Conservation (phyloP, 2,113 vertebrate species). For the Dascyllus trimaculatus region DNA sequence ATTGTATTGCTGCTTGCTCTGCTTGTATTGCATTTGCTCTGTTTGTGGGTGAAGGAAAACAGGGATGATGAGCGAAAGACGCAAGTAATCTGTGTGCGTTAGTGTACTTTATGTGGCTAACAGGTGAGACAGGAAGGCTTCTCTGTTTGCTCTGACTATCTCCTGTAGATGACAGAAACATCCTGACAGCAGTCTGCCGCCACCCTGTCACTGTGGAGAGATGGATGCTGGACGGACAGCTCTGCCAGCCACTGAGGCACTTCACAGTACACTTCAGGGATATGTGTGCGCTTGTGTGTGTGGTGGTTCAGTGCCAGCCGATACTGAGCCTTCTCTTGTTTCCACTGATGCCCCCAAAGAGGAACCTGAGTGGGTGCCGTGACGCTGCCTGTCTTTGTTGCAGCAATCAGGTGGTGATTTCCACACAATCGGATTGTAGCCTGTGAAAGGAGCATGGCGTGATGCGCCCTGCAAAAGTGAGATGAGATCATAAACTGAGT, state of each 20-base stretch:
- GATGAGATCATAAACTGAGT: constrained; percentile 55
- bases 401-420: constrained; percentile 50
- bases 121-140: constrained; percentile 37
- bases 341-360: constrained; percentile 28
- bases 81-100: constrained; percentile 9
- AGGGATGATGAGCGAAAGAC: background rate
- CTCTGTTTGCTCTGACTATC: constrained; percentile 47
- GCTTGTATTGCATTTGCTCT: too few relatives aligned
- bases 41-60: background rate
- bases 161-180: constrained; percentile 44
- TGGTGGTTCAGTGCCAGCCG: constrained; percentile 19
- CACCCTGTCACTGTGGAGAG: constrained; percentile 44
- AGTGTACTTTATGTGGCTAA: constrained; percentile 32
- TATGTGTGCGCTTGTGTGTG: background rate
- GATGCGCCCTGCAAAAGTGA: constrained; percentile 30
- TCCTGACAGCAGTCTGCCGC: constrained; percentile 52
- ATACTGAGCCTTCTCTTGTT: constrained; percentile 39
- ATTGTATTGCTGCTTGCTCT: constrained; percentile 1
- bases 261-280: constrained; percentile 31
- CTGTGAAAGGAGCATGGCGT: constrained; percentile 4
- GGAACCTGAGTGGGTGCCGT: constrained; percentile 40
- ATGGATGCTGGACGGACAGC: constrained; percentile 35
- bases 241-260: constrained; percentile 10
- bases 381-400: constrained; percentile 22
- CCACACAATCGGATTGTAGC: constrained; percentile 2